These are phyloP conservation scores for Hemicrepidius hirtus DNA, from an alignment of 2,888 invertebrate genomes.

Conservation along the genomic window DNA sequence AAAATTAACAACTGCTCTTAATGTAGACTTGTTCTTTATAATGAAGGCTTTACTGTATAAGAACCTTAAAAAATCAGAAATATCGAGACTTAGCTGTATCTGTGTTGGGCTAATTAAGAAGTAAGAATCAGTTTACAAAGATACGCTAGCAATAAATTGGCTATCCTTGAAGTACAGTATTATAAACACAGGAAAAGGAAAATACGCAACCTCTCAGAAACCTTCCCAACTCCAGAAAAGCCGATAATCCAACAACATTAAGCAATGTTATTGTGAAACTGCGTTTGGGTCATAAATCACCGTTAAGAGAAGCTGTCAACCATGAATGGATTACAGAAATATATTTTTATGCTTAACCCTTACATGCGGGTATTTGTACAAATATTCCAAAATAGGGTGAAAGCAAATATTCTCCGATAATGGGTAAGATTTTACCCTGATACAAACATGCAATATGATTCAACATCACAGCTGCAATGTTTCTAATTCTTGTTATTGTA, in stretches of 20 bases:
- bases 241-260: slow-evolving; percentile 5
- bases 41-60: too few species aligned
- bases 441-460: slow-evolving; percentile 40
- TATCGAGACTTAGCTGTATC: too few species aligned
- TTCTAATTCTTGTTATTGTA: slow-evolving; percentile 41
- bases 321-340: slow-evolving; percentile 31
- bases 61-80: too few species aligned
- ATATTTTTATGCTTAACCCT: slow-evolving; percentile 36
- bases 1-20: too few species aligned
- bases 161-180: background rate
- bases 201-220: slow-evolving; percentile 1
- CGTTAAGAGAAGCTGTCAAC: slow-evolving; percentile 25
- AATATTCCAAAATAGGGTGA: slow-evolving; percentile 33
- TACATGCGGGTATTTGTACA: slow-evolving; percentile 49
- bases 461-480: slow-evolving; percentile 45
- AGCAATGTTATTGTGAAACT: slow-evolving; percentile 10
- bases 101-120: too few species aligned
- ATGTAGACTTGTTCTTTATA: too few species aligned
- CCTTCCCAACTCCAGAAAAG: background rate
- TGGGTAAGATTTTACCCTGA: slow-evolving; percentile 19
- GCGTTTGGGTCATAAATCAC: slow-evolving; percentile 35
- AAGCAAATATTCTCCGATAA: background rate
- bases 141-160: too few species aligned
- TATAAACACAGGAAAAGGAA: background rate
- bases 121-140: too few species aligned